These are phyloP conservation scores for Cartodere bifasciata DNA, from an alignment of 2,888 invertebrate genomes.

Conservation along the genomic window DNA sequence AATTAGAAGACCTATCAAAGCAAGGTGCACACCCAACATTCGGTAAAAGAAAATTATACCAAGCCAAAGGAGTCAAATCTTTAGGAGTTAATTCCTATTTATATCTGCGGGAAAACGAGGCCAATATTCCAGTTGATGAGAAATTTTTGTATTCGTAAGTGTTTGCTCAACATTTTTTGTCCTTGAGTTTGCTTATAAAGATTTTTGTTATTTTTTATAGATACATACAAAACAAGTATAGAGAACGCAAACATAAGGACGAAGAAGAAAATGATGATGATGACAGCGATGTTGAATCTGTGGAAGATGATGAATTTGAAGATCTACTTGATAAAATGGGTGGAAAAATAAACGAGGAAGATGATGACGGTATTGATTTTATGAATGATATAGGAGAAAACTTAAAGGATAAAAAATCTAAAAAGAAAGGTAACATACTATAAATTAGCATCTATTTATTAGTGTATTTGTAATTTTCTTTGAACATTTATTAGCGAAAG, in stretches of 20 bases:
- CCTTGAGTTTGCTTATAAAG: conserved; percentile 4
- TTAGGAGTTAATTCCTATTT: conserved; percentile 59
- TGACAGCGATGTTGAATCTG: conserved; percentile 53
- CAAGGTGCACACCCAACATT: conserved; percentile 50
- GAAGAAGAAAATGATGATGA: conserved; percentile 42
- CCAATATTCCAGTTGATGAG: conserved; percentile 83
- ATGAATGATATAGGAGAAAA: conserved; percentile 49
- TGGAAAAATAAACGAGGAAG: conserved; percentile 28
- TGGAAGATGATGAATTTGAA: conserved; percentile 68
- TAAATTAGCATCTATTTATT: conserved; percentile 4
- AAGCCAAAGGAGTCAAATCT: conserved; percentile 55
- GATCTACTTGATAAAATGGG: conserved; percentile 48
- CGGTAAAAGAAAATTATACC: conserved; percentile 53
- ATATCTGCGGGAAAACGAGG: conserved; percentile 53
- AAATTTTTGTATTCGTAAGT: conserved; percentile 54
- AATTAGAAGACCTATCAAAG: conserved; percentile 39
- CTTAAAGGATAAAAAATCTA: conserved; percentile 19
- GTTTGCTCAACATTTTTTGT: conserved; percentile 6
- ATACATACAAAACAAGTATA: not conserved
- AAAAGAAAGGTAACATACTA: conserved; percentile 5
- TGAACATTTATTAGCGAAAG: too few relatives aligned
- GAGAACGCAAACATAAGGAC: conserved; percentile 30
- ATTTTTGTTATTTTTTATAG: conserved; percentile 2
- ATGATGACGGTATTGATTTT: conserved; percentile 50
- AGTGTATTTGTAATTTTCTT: too few relatives aligned